A percentile compares a stretch with the other conserved stretches of the same genome.
Evolutionary conservation across 2,797 vertebrate species (phyloP).

Genomic region (Diglossa cyanea): DNA sequence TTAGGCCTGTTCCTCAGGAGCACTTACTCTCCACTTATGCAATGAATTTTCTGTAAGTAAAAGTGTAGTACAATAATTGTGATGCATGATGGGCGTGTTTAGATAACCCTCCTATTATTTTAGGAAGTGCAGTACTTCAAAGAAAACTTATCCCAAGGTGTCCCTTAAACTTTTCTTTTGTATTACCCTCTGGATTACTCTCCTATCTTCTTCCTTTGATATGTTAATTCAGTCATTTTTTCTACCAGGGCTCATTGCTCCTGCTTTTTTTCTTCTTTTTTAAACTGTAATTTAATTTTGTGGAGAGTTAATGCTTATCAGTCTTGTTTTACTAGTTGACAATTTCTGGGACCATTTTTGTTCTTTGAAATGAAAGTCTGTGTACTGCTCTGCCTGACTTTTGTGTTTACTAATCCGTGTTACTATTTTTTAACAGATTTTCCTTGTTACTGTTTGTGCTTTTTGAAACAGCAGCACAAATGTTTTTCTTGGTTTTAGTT

Average conservation of each 20-base stretch:
- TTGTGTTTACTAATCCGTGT: not conserved
- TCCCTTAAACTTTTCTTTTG: constrained; percentile 62
- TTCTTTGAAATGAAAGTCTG: not conserved
- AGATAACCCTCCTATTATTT: constrained; percentile 58
- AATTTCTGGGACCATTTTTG: not conserved
- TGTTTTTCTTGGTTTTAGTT: not conserved
- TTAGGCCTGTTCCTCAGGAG: not conserved
- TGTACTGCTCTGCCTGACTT: not conserved
- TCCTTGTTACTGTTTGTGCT: not conserved
- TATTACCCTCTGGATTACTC: constrained; percentile 54
- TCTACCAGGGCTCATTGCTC: constrained; percentile 14
- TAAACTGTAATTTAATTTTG: constrained; percentile 56
- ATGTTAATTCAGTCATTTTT: constrained; percentile 59
- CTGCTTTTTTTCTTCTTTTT: constrained; percentile 2
- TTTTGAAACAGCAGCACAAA: not conserved
- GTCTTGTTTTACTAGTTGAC: constrained; percentile 23
- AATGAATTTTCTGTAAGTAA: constrained; percentile 39
- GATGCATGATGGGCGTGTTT: constrained; percentile 26
- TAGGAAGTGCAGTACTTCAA: constrained; percentile 53
- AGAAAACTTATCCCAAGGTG: constrained; percentile 58
- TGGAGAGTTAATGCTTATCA: constrained; percentile 46
- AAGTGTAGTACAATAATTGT: constrained; percentile 54
- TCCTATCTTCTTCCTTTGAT: constrained; percentile 65
- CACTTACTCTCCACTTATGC: not conserved
- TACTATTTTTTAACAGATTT: not conserved